phyloP scores from a whole-genome alignment of 2,888 invertebrate species.

The Drosophila formosana region DNA sequence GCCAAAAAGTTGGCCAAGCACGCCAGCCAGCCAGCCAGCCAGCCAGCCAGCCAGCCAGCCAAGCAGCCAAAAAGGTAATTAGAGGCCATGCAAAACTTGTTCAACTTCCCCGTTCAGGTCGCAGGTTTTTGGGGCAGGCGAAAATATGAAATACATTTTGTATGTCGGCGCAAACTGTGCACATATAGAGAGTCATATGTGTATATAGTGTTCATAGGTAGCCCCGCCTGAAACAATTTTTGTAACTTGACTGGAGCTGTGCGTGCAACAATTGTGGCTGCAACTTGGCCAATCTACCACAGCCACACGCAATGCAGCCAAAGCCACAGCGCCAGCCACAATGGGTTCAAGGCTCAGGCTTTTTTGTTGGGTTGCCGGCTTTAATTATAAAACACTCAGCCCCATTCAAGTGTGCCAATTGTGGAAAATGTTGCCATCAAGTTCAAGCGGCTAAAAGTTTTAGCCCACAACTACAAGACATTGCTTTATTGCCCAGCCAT shows the following conservation, averaged over 20 bases:
- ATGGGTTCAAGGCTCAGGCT: slow-evolving; percentile 62
- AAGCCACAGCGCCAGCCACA: slow-evolving; percentile 31
- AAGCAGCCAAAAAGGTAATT: slow-evolving; percentile 55
- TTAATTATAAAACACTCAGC: slow-evolving; percentile 71
- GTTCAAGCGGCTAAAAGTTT: slow-evolving; percentile 53
- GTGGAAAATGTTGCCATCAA: slow-evolving; percentile 46
- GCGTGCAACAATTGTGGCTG: slow-evolving; percentile 73
- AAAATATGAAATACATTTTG: slow-evolving; percentile 50
- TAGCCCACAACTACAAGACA: slow-evolving; percentile 49
- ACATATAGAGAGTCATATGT: slow-evolving; percentile 9
- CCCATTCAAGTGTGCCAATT: slow-evolving; percentile 57
- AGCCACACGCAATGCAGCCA: slow-evolving; percentile 65
- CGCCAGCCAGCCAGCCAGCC: slow-evolving; percentile 12
- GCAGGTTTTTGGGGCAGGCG: slow-evolving; percentile 1
- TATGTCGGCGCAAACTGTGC: slow-evolving; percentile 18
- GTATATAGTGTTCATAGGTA: not conserved
- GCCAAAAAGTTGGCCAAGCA: slow-evolving; percentile 53
- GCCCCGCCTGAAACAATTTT: slow-evolving; percentile 53
- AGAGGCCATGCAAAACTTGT: slow-evolving; percentile 59
- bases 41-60: slow-evolving; percentile 21
- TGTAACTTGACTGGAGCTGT: slow-evolving; percentile 58
- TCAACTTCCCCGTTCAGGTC: slow-evolving; percentile 1
- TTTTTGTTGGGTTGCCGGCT: slow-evolving; percentile 12
- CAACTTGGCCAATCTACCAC: slow-evolving; percentile 62
- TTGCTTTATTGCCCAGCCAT: slow-evolving; percentile 52